phyloP scores from a whole-genome alignment of 2,888 invertebrate species.

The Euplagia quadripunctaria region DNA sequence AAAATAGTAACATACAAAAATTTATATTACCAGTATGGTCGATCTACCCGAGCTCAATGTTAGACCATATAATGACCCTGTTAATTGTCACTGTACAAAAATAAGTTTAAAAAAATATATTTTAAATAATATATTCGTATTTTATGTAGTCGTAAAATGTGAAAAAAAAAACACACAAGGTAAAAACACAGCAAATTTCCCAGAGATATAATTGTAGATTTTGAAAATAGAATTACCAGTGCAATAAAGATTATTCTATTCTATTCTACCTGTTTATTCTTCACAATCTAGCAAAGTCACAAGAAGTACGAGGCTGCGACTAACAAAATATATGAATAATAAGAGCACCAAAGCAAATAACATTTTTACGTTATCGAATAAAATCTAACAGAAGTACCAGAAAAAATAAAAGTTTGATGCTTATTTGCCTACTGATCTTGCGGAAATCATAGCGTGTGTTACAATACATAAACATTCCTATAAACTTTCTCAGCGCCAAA shows the following conservation, averaged over 20 bases:
- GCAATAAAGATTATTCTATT: no score
- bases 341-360: conserved; percentile 35
- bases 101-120: conserved; percentile 8
- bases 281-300: conserved; percentile 15
- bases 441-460: conserved; percentile 22
- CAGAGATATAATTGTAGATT: neutral
- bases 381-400: conserved; percentile 33
- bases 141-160: neutral
- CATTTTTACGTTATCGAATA: conserved; percentile 42
- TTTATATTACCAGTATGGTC: no score
- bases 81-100: no score
- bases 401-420: conserved; percentile 40
- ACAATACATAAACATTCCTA: neutral
- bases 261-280: conserved; percentile 18
- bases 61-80: no score
- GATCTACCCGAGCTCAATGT: no score
- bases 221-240: conserved; percentile 17
- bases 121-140: neutral
- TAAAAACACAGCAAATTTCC: conserved; percentile 1
- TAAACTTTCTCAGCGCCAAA: neutral
- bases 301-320: conserved; percentile 5
- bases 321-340: conserved; percentile 38
- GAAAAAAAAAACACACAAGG: neutral
- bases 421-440: conserved; percentile 34
- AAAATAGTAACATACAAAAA: no score